Evolutionary conservation across 2,113 vertebrate genomes (phyloP), one percentile per base, ranked within the genome.

Genomic region (Ageneiosus marmoratus): DNA sequence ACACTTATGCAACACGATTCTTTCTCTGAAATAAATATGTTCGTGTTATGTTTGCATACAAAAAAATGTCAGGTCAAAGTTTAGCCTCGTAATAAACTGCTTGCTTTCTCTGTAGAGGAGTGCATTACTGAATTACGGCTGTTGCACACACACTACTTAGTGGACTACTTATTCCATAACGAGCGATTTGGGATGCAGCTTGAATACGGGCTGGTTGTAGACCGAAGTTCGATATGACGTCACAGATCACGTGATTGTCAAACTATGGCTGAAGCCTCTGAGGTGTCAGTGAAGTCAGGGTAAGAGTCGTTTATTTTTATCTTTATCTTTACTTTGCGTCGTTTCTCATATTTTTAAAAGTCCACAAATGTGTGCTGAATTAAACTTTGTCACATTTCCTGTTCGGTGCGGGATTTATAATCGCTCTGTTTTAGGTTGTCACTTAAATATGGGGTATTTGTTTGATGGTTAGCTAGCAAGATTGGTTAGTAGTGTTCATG

Each of bases 181-280:
- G 8, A 10, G 29, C 22, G 20, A 18, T 24, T 37, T 76, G 27
- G 1, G 5, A 76, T 5, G 29, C 29, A 55, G 73, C 13, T 1
- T 24, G 18, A 2, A 48, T 1, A 67, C 77, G 2, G 12, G 16
- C 1, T 18, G 24, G 20, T 27, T 60, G 22, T 11, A 3, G 46
- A 53, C 12, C 46, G 67, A 80, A 51, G 79, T 67, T n/a, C 48
- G 10, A 15, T 1, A 2, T 80, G 62, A 80, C 79, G 79, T 53
- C 48, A 24, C 48, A 27, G 48, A 13, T 34, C 29, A 22, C 4
- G 27, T 53, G 79, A 0, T 51, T 67, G 32, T 51, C 29, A 34
- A 51, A 78, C 29, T 24, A 80, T 80, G 79, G 79, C 79, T 67
- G 48, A 69, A 37, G 63, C 50, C 8, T n/a, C 22, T 0, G 78